These are phyloP conservation scores for Hydrozoanthus gracilis DNA, from an alignment of 92 coral and sea anemone species.

Conservation along the genomic window DNA sequence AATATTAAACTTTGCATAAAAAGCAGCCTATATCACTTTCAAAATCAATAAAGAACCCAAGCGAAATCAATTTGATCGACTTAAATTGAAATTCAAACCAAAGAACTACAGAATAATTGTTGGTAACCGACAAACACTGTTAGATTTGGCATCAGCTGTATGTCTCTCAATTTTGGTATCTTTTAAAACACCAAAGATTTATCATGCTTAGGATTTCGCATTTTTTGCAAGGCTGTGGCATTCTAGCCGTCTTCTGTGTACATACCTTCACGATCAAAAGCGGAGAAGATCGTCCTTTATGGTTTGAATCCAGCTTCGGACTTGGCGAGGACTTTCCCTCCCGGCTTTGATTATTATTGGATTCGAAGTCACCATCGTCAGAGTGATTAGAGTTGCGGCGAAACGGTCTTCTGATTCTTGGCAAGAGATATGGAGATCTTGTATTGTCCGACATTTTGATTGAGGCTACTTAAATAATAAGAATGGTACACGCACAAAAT, in stretches of 20 bases:
- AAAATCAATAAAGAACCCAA: background rate
- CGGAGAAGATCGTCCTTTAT: background rate
- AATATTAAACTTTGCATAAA: background rate
- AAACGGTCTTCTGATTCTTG: background rate
- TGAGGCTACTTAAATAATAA: background rate
- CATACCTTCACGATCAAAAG: background rate
- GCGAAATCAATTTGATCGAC: background rate
- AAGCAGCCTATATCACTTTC: background rate
- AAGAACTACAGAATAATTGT: background rate
- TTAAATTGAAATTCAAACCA: background rate
- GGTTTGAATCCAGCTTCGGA: background rate
- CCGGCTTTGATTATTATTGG: background rate
- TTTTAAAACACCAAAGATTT: background rate
- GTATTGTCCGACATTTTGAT: background rate
- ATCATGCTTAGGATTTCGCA: background rate
- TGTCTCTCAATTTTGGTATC: background rate
- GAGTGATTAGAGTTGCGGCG: background rate
- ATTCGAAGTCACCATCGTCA: background rate
- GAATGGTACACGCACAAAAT: background rate
- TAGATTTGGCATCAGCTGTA: background rate
- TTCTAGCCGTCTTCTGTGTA: background rate
- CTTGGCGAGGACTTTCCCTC: background rate
- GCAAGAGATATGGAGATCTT: background rate
- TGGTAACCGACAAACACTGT: background rate
- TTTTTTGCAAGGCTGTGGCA: background rate